Conservation (phyloP, 2,888 invertebrate genomes). For the Nemurella pictetii region DNA sequence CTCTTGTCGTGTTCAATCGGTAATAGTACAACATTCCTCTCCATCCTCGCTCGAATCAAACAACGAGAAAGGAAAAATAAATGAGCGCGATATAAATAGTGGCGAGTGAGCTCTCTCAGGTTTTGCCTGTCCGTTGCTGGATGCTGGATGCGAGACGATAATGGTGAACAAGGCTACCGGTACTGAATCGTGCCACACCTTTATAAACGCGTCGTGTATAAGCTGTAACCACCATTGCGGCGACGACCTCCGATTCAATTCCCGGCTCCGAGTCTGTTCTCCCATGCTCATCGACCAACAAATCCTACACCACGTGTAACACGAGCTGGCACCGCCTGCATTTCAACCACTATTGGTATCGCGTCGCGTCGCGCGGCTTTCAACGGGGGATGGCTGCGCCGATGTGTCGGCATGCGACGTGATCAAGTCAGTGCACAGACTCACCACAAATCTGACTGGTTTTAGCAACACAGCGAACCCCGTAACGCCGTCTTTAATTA, state of each 20-base stretch:
- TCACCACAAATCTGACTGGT: neutral
- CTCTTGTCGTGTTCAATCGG: conserved; percentile 28
- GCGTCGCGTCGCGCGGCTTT: neutral
- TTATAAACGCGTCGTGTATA: neutral
- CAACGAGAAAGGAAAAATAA: conserved; percentile 21
- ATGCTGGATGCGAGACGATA: conserved; percentile 12
- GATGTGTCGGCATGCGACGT: too few relatives aligned
- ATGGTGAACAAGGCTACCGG: conserved; percentile 30
- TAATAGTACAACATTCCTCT: conserved; percentile 30
- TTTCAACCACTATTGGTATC: neutral
- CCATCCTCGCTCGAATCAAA: conserved; percentile 17
- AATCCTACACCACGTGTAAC: conserved; percentile 3
- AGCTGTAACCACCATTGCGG: neutral
- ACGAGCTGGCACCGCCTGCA: neutral
- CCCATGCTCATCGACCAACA: neutral
- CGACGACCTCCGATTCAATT: conserved; percentile 16
- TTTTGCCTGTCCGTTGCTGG: neutral
- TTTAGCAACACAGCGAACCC: too few relatives aligned
- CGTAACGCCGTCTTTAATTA: neutral
- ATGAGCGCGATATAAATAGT: conserved; percentile 19
- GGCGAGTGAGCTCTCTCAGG: neutral
- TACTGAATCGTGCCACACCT: conserved; percentile 24
- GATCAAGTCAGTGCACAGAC: neutral
- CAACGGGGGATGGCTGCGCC: neutral
- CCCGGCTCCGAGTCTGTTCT: neutral